Conservation (phyloP, 2,113 vertebrate species). For the Grantiella picta region DNA sequence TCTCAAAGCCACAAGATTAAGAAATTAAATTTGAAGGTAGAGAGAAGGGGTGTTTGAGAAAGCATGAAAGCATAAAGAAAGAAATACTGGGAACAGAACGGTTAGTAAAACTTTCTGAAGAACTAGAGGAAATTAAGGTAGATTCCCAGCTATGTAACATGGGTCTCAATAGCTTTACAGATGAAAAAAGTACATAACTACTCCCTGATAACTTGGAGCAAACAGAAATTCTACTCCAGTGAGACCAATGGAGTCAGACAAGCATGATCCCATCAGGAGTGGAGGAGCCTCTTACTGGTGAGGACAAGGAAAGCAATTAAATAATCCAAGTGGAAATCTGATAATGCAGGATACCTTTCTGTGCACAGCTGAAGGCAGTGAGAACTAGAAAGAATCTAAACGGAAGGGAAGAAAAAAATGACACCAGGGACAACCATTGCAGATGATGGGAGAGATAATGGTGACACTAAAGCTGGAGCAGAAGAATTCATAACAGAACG, state of each 20-base stretch:
- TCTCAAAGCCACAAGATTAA: not conserved
- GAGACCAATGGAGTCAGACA: not conserved
- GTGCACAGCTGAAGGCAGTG: not conserved
- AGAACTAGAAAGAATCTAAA: not conserved
- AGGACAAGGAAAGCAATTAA: not conserved
- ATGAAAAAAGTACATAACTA: not conserved
- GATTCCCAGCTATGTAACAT: not conserved
- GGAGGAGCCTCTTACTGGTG: not conserved
- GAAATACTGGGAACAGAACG: not conserved
- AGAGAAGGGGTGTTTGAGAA: not conserved
- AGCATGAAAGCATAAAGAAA: not conserved
- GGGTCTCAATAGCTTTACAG: not conserved
- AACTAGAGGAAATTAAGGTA: not conserved
- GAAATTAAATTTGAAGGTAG: constrained; percentile 3
- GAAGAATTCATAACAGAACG: not conserved
- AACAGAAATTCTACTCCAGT: not conserved
- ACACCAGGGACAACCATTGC: not conserved
- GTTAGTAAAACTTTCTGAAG: not conserved
- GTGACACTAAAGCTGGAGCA: not conserved
- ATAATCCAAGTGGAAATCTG: not conserved
- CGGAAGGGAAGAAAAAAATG: not conserved
- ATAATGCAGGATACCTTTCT: not conserved
- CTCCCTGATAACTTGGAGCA: not conserved
- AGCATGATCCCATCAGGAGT: not conserved
- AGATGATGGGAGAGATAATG: not conserved